Evolutionary conservation across 1,140 invertebrate species (phyloP).

Genomic region (Chlorops oryzae): DNA sequence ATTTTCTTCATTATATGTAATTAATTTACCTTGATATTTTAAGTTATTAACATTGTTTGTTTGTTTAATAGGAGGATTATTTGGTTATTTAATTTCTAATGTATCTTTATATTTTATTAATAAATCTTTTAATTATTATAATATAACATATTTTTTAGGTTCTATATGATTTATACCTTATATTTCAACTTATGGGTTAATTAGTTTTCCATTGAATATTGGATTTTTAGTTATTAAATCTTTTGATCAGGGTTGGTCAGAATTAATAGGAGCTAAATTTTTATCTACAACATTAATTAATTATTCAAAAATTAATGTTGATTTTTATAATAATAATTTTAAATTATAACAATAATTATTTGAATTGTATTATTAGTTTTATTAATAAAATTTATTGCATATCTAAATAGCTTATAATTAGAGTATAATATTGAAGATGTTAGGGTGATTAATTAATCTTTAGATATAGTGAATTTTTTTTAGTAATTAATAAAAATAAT

Average conservation of each 20-base stretch:
- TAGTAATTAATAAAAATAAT: constrained; percentile 50
- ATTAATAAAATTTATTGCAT: constrained; percentile 44
- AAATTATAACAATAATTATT: no score
- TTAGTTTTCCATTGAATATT: constrained; percentile 17
- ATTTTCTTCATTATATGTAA: constrained; percentile 49
- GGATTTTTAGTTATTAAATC: constrained; percentile 34
- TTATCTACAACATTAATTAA: constrained; percentile 32
- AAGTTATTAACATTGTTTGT: constrained; percentile 49
- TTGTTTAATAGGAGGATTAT: constrained; percentile 40
- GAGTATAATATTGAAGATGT: constrained; percentile 57
- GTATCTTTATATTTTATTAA: constrained; percentile 41
- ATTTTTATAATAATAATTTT: constrained; percentile 47
- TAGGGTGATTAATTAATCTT: constrained; percentile 47
- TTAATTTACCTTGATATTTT: constrained; percentile 49
- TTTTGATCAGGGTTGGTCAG: constrained; percentile 50
- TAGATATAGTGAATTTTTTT: constrained; percentile 29
- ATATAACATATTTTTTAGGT: no score
- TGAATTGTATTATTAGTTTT: constrained; percentile 45
- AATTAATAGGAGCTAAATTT: constrained; percentile 48
- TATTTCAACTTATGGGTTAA: constrained; percentile 40
- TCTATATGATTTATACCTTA: constrained; percentile 49
- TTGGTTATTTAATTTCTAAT: constrained; percentile 47
- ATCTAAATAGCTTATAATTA: constrained; percentile 56
- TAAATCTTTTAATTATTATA: constrained; percentile 46
- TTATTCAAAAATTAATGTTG: constrained; percentile 25